phyloP scores from a whole-genome alignment of 1,140 invertebrate genomes.

The Macrostomum lignano region DNA sequence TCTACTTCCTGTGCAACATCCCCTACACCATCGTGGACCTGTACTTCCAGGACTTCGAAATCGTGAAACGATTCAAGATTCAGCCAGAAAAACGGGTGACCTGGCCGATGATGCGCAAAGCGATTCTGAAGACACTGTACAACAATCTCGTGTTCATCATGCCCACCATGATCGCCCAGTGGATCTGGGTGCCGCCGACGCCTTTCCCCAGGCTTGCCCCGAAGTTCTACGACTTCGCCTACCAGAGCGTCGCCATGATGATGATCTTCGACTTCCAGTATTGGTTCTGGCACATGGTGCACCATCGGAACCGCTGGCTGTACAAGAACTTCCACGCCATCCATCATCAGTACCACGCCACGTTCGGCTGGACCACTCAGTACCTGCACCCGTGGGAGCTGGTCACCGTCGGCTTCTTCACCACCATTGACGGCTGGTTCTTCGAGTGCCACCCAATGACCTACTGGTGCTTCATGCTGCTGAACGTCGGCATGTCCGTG shows the following conservation, averaged over 20 bases:
- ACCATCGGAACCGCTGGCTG: slow-evolving; percentile 18
- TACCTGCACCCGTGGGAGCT: slow-evolving; percentile 30
- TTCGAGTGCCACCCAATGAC: slow-evolving; percentile 26
- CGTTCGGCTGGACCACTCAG: slow-evolving; percentile 27
- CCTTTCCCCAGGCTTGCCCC: slow-evolving; percentile 12
- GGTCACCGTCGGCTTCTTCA: slow-evolving; percentile 22
- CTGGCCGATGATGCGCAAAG: slow-evolving; percentile 12
- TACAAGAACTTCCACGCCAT: slow-evolving; percentile 26
- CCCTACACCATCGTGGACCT: slow-evolving; percentile 14
- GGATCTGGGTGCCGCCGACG: slow-evolving; percentile 13
- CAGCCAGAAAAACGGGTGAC: slow-evolving; percentile 13
- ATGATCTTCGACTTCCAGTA: slow-evolving; percentile 14
- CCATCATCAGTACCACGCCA: slow-evolving; percentile 27
- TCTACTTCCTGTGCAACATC: slow-evolving; percentile 14
- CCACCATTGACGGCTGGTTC: slow-evolving; percentile 28
- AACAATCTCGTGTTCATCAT: slow-evolving; percentile 14
- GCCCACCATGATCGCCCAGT: slow-evolving; percentile 14
- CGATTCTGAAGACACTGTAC: slow-evolving; percentile 12
- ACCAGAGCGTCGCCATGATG: slow-evolving; percentile 12
- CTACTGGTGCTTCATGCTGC: slow-evolving; percentile 23
- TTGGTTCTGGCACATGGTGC: slow-evolving; percentile 12
- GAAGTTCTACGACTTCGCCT: slow-evolving; percentile 11
- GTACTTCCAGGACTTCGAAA: slow-evolving; percentile 10
- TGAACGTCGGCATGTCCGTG: slow-evolving; percentile 17
- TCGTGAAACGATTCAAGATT: slow-evolving; percentile 15